Conservation (phyloP, 2,113 vertebrate species). For the Asarcornis scutulata region DNA sequence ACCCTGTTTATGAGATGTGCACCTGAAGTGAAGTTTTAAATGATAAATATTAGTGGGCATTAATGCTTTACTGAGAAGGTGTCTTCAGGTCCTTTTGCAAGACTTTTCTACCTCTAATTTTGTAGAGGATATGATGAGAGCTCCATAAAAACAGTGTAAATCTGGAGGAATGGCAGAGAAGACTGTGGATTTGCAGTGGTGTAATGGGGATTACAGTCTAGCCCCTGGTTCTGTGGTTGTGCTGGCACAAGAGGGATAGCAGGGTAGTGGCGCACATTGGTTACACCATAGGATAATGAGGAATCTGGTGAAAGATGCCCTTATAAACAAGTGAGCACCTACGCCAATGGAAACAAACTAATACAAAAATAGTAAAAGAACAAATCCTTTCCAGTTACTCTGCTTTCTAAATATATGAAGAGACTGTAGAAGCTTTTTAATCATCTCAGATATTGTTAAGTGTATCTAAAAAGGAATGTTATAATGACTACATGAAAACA, state of each 20-base stretch:
- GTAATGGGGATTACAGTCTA: background rate
- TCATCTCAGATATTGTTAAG: background rate
- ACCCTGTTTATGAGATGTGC: background rate
- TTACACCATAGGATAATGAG: background rate
- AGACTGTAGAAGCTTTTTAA: background rate
- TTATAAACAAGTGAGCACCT: background rate
- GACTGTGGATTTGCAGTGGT: background rate
- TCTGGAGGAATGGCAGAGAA: background rate
- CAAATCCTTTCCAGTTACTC: background rate
- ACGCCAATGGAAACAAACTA: background rate
- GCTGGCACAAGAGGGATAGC: background rate
- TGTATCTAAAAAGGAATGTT: background rate
- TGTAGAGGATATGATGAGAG: fast-evolving
- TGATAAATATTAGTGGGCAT: background rate
- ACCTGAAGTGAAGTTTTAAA: background rate
- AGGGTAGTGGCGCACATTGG: fast-evolving
- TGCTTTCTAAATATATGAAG: background rate
- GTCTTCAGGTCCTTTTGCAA: background rate
- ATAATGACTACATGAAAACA: background rate
- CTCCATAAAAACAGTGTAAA: background rate
- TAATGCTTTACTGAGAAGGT: background rate
- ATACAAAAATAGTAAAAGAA: background rate
- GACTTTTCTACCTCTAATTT: background rate
- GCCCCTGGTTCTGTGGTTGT: background rate
- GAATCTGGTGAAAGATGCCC: background rate